Percentiles rank a stretch among this genome's conserved stretches.
phyloP scores from a whole-genome alignment of 2,888 invertebrate genomes.

The Stramonita haemastoma region DNA sequence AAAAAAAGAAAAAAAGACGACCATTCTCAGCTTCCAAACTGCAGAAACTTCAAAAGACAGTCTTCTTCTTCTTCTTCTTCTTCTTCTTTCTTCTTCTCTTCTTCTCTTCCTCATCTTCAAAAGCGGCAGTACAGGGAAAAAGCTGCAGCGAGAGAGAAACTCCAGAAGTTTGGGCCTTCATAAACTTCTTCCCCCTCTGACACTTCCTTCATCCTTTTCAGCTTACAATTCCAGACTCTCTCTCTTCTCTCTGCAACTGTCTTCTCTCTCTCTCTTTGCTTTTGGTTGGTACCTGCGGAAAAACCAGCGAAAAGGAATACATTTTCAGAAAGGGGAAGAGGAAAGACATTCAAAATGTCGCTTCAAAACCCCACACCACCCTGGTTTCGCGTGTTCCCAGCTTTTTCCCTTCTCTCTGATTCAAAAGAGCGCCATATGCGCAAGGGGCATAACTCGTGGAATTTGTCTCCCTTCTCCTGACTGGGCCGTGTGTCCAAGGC shows the following conservation, averaged over 20 bases:
- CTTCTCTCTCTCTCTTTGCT: background rate
- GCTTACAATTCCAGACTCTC: slow-evolving; percentile 13
- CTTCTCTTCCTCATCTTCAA: too few species aligned
- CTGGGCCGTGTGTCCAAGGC: slow-evolving; percentile 18
- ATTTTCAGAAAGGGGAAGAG: background rate
- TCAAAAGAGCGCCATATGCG: slow-evolving; percentile 8
- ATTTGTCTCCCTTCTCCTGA: background rate
- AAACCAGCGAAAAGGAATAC: background rate
- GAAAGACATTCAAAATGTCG: background rate
- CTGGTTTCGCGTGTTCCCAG: background rate
- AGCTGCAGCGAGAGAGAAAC: too few species aligned
- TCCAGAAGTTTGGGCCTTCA: too few species aligned
- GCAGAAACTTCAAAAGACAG: too few species aligned
- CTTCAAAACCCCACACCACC: background rate
- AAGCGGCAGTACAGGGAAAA: too few species aligned
- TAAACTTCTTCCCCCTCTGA: too few species aligned
- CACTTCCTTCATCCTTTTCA: too few species aligned
- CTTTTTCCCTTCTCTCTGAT: background rate
- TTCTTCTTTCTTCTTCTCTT: too few species aligned
- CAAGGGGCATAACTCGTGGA: slow-evolving; percentile 22
- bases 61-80: too few species aligned
- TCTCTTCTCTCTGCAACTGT: background rate
- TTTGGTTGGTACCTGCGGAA: background rate
- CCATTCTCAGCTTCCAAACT: too few species aligned
- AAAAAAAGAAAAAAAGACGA: too few species aligned